A percentile compares a stretch with the other conserved stretches of the same genome.
Conservation (phyloP, 2,888 invertebrate genomes). For the Diplolepis rosae region DNA sequence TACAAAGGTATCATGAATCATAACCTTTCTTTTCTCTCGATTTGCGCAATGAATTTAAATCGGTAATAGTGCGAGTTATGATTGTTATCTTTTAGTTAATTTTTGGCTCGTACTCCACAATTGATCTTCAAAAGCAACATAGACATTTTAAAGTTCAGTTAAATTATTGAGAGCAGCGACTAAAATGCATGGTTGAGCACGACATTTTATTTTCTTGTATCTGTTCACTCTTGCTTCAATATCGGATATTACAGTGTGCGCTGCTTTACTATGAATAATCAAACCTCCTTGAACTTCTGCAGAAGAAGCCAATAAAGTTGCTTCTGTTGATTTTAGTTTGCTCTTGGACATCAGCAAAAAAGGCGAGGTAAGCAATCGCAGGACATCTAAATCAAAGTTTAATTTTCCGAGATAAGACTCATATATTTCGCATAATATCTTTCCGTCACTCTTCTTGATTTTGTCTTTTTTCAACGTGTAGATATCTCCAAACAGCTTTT, state of each 20-base stretch:
- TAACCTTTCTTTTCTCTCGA: too few relatives aligned
- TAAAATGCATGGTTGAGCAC: conserved; percentile 31
- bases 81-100: conserved; percentile 16
- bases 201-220: conserved; percentile 31
- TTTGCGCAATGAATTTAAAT: neutral
- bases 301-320: neutral
- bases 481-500: conserved; percentile 19
- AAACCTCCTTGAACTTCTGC: too few relatives aligned
- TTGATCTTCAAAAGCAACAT: conserved; percentile 32
- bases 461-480: conserved; percentile 23
- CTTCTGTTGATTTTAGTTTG: neutral
- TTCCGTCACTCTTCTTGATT: neutral
- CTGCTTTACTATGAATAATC: conserved; percentile 31
- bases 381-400: conserved; percentile 31
- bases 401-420: neutral
- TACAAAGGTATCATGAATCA: too few relatives aligned
- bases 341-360: conserved; percentile 1
- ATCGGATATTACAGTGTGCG: conserved; percentile 23
- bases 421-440: conserved; percentile 23
- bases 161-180: conserved; percentile 12
- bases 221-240: conserved; percentile 28
- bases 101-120: conserved; percentile 23
- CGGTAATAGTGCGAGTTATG: neutral
- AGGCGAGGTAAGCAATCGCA: conserved; percentile 28
- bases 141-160: conserved; percentile 8